Percentiles rank a stretch among this genome's conserved stretches.
Conservation (phyloP, 2,113 vertebrate species). For the Rhinogobius similis region DNA sequence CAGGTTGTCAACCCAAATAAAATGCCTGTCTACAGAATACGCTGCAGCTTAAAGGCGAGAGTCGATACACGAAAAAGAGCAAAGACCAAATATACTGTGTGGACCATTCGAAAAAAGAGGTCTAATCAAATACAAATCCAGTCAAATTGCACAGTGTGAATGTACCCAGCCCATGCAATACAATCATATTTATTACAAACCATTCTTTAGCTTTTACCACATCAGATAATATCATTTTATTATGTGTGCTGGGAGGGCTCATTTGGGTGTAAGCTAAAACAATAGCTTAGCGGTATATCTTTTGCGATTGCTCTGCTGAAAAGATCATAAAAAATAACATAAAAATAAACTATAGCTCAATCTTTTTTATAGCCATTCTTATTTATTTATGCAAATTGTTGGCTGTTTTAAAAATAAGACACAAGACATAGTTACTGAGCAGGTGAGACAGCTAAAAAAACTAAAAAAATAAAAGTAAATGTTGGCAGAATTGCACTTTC, state of each 20-base stretch:
- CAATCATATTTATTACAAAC: too few relatives aligned
- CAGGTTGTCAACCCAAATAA: too few relatives aligned
- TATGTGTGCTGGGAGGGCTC: neutral
- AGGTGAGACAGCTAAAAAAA: too few relatives aligned
- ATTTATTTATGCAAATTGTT: neutral
- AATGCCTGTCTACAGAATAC: too few relatives aligned
- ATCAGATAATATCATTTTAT: neutral
- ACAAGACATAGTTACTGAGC: neutral
- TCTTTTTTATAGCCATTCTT: neutral
- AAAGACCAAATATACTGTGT: too few relatives aligned
- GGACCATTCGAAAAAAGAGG: too few relatives aligned
- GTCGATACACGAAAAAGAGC: neutral
- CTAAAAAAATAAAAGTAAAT: too few relatives aligned
- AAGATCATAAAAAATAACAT: neutral
- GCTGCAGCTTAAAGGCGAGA: too few relatives aligned
- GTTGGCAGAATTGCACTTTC: too few relatives aligned
- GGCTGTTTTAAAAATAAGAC: neutral
- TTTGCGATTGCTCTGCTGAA: neutral
- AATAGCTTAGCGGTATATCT: neutral
- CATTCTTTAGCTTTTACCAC: neutral
- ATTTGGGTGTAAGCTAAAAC: conserved; percentile 3
- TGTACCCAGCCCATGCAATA: neutral
- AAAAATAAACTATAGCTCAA: neutral
- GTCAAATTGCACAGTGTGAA: neutral
- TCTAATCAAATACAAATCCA: too few relatives aligned